phyloP scores from a whole-genome alignment of 2,888 invertebrate species.

The Synanthedon andrenaeformis region DNA sequence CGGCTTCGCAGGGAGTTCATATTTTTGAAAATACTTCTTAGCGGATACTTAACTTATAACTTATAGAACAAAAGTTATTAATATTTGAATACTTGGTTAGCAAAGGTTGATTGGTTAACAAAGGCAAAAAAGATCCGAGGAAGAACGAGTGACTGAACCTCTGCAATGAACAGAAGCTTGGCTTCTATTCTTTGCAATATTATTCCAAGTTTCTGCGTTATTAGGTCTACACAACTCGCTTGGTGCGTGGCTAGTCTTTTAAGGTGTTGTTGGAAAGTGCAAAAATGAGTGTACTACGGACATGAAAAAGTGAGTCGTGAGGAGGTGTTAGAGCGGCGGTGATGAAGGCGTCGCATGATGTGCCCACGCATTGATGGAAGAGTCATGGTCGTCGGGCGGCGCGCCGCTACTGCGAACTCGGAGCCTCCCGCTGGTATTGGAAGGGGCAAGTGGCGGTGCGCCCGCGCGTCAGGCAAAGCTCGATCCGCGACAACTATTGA shows the following conservation, averaged over 20 bases:
- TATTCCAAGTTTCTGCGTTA: no score
- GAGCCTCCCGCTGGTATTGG: conserved; percentile 75
- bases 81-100: no score
- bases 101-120: no score
- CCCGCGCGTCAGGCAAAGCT: conserved; percentile 60
- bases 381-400: conserved; percentile 69
- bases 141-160: no score
- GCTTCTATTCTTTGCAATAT: no score
- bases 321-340: conserved; percentile 20
- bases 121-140: no score
- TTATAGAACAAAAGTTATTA: no score
- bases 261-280: background rate
- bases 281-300: conserved; percentile 30
- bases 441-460: conserved; percentile 56
- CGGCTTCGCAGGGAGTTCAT: no score
- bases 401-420: conserved; percentile 75
- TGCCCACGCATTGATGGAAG: conserved; percentile 65
- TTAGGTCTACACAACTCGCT: background rate
- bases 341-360: conserved; percentile 57
- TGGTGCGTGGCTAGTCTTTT: background rate
- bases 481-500: conserved; percentile 72
- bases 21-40: no score
- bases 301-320: conserved; percentile 38
- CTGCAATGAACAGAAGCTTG: no score
- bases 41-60: no score